Evolutionary conservation across 1,140 invertebrate genomes (phyloP).

Genomic region (Triops cancriformis): DNA sequence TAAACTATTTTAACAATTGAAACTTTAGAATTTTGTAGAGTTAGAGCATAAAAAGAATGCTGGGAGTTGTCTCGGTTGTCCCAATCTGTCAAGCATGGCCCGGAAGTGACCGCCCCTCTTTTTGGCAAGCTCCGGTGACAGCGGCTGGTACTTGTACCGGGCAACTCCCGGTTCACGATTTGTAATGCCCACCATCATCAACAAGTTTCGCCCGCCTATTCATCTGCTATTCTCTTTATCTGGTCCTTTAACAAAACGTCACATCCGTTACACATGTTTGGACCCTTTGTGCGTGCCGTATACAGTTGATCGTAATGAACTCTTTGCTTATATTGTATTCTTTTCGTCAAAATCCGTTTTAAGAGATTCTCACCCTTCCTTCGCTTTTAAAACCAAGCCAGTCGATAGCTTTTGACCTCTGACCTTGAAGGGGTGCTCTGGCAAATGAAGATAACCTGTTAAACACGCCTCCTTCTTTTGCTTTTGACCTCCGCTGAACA

Average conservation of each 20-base stretch:
- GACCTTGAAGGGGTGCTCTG: neutral
- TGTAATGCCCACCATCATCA: neutral
- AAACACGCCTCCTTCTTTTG: no score
- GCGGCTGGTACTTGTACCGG: neutral
- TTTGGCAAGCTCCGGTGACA: neutral
- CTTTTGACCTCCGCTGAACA: neutral
- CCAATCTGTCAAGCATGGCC: conserved; percentile 12
- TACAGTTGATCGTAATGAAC: no score
- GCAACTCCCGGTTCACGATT: neutral
- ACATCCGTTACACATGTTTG: neutral
- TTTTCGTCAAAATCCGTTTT: neutral
- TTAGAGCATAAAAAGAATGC: neutral
- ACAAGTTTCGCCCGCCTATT: neutral
- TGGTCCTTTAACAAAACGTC: neutral
- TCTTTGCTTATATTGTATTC: neutral
- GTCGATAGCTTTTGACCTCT: neutral
- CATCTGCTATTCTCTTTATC: no score
- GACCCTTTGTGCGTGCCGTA: neutral
- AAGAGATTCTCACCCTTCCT: neutral
- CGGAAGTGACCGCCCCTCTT: conserved; percentile 6
- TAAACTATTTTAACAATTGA: neutral
- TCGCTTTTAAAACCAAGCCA: neutral
- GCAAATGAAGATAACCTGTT: no score
- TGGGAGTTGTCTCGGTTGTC: conserved; percentile 11
- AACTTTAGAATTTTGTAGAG: neutral